Base-by-base conservation (phyloP, 2,888 invertebrate species). In the Acrobasis repandana region DNA sequence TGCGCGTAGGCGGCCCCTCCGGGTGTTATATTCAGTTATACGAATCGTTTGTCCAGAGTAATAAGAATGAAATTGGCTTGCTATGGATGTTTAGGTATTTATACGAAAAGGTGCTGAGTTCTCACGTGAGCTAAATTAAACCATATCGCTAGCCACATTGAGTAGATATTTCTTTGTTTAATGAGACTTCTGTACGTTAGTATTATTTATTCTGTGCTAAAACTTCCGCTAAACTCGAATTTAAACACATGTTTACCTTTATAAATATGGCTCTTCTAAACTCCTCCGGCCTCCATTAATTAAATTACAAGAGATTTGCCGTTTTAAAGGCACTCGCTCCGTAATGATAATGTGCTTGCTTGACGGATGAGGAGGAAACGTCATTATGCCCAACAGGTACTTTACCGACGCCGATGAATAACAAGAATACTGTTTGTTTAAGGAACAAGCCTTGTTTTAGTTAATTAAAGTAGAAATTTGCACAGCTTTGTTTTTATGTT, bases 251-350 rank as follows among this genome's bases (percentile, higher is more conserved):
- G 43, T 43, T 43, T 1, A 43, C 43, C 43, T n/a, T 14, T n/a
- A 43, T 43, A 43, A 43, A 14, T 43, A 14, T 5, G 14, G 4
- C 14, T n/a, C 14, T 6, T 43, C 14, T 43, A 43, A 43, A 43
- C 11, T 43, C 43, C 11, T 11, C n/a, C 5, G 43, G 43, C 33
- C 33, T n/a, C 34, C 34, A 15, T 33, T 34, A 51, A 51, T 51
- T 34, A 33, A n/a, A 33, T 51, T 51, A 51, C 51, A 51, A n/a
- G 51, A 20, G 18, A 51, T 51, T 51, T 51, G 51, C 28, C 33
- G 51, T 51, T 33, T 33, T 33, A 38, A 43, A 43, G 43, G 2
- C 43, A 1, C 14, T n/a, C 14, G 43, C n/a, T 43, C 43, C 43
- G 14, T 14, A 43, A 43, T 43, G 43, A 43, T 43, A 14, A 43